Percentiles rank a stretch among this genome's conserved stretches.
phyloP scores from a whole-genome alignment of 2,888 invertebrate genomes.

The Aleiodes alternator region DNA sequence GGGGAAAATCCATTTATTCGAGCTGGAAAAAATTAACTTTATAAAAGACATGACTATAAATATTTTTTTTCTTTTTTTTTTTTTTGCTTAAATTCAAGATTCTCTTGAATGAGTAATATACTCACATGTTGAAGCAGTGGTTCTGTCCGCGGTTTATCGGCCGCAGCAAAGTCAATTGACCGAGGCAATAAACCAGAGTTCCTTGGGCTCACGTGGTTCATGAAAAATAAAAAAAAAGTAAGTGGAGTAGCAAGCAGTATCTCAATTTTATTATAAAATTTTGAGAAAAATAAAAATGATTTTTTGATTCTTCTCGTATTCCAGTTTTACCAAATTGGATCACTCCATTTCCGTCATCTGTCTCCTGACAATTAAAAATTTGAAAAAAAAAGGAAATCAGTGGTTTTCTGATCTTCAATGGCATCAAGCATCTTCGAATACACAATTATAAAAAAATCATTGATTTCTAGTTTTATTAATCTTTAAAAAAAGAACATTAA shows the following conservation, averaged over 20 bases:
- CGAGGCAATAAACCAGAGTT: slow-evolving; percentile 20
- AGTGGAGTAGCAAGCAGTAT: not conserved
- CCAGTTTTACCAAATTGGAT: slow-evolving; percentile 4
- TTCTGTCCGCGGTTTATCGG: slow-evolving; percentile 16
- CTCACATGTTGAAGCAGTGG: not conserved
- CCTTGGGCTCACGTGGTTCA: not conserved
- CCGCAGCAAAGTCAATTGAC: slow-evolving; percentile 15
- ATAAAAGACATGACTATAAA: too few species aligned
- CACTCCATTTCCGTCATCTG: too few species aligned
- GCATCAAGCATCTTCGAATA: too few species aligned
- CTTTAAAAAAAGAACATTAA: too few species aligned
- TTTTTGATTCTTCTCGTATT: not conserved
- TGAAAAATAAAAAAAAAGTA: not conserved
- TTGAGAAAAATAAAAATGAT: slow-evolving; percentile 6
- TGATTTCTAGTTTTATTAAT: too few species aligned
- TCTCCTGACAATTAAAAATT: not conserved
- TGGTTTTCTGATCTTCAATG: not conserved
- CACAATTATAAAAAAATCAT: too few species aligned
- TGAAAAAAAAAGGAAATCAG: not conserved
- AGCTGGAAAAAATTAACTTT: too few species aligned
- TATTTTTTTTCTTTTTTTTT: too few species aligned
- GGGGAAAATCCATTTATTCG: too few species aligned
- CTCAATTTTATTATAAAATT: not conserved
- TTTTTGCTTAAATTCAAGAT: not conserved
- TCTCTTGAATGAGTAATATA: not conserved